These are phyloP conservation scores for Xerus rutilus DNA, from an alignment of 2,797 vertebrate species.

Conservation along the genomic window DNA sequence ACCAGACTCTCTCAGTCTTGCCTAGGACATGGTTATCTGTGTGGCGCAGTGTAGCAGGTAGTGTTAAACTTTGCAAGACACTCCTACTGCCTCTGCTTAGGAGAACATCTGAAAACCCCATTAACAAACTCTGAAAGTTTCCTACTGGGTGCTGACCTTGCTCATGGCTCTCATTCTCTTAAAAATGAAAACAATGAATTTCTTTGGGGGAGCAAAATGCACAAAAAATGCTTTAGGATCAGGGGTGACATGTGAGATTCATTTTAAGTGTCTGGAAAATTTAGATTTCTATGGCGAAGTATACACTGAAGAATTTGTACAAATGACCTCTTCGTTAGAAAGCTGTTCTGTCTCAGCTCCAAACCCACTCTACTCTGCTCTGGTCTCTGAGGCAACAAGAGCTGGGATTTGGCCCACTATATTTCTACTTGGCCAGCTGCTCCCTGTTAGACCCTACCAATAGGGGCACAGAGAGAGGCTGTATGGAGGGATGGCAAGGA, in stretches of 20 bases:
- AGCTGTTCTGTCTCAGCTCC: constrained; percentile 1
- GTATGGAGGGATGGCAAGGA: not conserved
- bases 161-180: constrained; percentile 14
- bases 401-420: not conserved
- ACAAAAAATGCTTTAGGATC: constrained; percentile 59
- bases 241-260: constrained; percentile 26
- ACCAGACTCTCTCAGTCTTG: not conserved
- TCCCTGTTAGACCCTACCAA: constrained; percentile 9
- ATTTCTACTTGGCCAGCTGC: not conserved
- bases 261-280: constrained; percentile 24
- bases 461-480: not conserved
- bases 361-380: not conserved
- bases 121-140: constrained; percentile 55
- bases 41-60: not conserved
- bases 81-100: not conserved
- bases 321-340: constrained; percentile 34
- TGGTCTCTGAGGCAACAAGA: not conserved
- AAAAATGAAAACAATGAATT: constrained; percentile 54
- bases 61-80: constrained; percentile 11
- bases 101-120: constrained; percentile 5
- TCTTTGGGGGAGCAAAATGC: not conserved
- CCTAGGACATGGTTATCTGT: not conserved
- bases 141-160: constrained; percentile 26
- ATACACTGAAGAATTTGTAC: constrained; percentile 22
- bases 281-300: constrained; percentile 46